Conservation (phyloP, 2,888 invertebrate genomes). For the Conus canariensis region DNA sequence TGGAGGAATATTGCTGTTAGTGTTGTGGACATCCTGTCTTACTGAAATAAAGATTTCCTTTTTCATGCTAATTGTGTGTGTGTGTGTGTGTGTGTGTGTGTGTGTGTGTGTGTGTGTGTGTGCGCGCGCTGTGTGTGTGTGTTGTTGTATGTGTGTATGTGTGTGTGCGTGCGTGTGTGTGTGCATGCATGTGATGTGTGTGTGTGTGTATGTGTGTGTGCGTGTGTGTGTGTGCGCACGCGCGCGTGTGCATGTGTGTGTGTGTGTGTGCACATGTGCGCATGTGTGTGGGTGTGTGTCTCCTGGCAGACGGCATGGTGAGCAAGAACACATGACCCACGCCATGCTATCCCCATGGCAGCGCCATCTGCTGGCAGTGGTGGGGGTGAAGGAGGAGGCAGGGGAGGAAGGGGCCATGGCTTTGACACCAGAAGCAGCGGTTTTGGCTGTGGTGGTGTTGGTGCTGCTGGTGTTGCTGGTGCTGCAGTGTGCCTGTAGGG, state of each 20-base stretch:
- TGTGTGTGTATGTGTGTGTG: neutral
- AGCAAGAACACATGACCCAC: neutral
- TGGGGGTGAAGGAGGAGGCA: neutral
- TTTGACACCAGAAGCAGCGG: neutral
- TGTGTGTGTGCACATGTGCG: neutral
- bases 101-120: neutral
- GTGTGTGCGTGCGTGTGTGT: neutral
- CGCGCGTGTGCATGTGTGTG: neutral
- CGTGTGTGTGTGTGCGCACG: neutral
- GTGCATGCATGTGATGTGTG: neutral
- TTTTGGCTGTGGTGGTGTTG: conserved; percentile 1
- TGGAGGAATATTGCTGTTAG: too few species aligned
- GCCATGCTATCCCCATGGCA: neutral
- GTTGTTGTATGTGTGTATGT: neutral
- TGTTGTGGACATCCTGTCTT: too few species aligned
- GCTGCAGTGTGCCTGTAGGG: conserved; percentile 8
- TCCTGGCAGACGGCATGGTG: neutral
- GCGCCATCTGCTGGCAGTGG: conserved; percentile 5
- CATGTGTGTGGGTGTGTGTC: neutral
- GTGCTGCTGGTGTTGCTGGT: conserved; percentile 6
- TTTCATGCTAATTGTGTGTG: too few species aligned
- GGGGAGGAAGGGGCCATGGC: neutral
- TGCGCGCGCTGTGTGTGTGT: neutral
- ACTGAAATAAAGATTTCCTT: too few species aligned
- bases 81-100: neutral